These are phyloP conservation scores for Philantomba maxwellii DNA, from an alignment of 2,113 vertebrate genomes.

Conservation along the genomic window DNA sequence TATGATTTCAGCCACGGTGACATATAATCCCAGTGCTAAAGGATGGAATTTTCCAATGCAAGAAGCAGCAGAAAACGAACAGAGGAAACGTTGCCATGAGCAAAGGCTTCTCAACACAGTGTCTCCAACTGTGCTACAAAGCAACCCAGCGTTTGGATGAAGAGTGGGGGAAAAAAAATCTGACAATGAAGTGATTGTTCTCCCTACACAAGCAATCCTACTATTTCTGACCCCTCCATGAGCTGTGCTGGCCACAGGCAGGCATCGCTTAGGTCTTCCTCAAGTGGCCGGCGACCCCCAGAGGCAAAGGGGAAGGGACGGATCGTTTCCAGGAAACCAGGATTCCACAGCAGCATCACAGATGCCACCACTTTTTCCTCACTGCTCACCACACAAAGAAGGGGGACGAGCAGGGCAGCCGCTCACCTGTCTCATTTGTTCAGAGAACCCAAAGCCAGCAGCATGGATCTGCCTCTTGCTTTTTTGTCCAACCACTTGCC, in stretches of 20 bases:
- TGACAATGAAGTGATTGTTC: slow-evolving; percentile 49
- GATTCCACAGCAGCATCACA: background rate
- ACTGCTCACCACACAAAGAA: background rate
- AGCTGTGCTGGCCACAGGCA: background rate
- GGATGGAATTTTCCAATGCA: slow-evolving; percentile 65
- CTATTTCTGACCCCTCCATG: background rate
- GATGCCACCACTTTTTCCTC: background rate
- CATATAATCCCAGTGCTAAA: slow-evolving; percentile 49
- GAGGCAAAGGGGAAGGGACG: background rate
- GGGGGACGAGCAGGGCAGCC: background rate
- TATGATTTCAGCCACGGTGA: slow-evolving; percentile 40
- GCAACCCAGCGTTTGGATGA: background rate
- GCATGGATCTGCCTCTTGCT: background rate
- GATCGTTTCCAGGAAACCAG: background rate
- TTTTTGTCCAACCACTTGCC: slow-evolving; percentile 6
- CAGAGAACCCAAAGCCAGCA: background rate
- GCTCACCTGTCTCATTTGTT: background rate
- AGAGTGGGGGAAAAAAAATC: background rate
- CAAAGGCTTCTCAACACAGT: background rate
- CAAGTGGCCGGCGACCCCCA: background rate
- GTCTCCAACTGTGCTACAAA: slow-evolving; percentile 1
- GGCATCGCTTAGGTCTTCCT: background rate
- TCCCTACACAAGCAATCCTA: background rate
- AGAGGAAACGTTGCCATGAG: background rate
- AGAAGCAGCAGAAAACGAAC: background rate